Evolutionary conservation across 2,113 vertebrate genomes (phyloP).

Genomic region (Onychostoma macrolepis): DNA sequence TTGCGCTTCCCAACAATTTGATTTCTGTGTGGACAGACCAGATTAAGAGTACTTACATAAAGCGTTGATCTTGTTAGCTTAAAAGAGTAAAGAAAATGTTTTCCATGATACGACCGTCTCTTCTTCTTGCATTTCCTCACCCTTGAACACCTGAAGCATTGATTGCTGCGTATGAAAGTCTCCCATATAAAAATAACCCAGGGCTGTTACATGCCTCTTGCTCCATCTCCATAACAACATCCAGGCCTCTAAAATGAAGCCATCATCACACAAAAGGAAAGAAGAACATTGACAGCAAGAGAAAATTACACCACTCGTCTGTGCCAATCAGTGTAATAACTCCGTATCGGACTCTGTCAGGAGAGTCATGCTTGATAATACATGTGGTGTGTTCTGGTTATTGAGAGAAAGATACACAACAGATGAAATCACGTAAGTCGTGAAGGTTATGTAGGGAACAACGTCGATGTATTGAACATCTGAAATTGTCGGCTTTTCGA

Average conservation of each 20-base stretch:
- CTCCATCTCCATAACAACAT: slow-evolving; percentile 30
- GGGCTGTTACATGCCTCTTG: not conserved
- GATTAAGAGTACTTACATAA: not conserved
- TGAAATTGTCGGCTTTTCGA: slow-evolving; percentile 9
- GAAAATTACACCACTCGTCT: slow-evolving; percentile 31
- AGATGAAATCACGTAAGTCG: slow-evolving; percentile 5
- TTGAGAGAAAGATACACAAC: slow-evolving; percentile 8
- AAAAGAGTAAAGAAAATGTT: not conserved
- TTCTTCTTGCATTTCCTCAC: not conserved
- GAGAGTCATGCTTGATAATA: slow-evolving; percentile 34
- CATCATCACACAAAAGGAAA: slow-evolving; percentile 22
- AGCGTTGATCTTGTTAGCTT: not conserved
- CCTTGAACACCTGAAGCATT: not conserved
- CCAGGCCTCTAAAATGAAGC: slow-evolving; percentile 21
- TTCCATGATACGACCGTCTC: not conserved
- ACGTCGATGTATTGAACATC: slow-evolving; percentile 23
- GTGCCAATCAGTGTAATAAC: slow-evolving; percentile 41
- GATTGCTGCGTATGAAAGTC: not conserved
- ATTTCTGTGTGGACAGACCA: not conserved
- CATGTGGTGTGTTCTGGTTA: slow-evolving; percentile 4
- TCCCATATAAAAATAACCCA: slow-evolving; percentile 15
- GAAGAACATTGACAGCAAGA: slow-evolving; percentile 22
- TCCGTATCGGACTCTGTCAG: not conserved
- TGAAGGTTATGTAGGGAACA: slow-evolving; percentile 23
- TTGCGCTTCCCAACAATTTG: not conserved